phyloP scores from a whole-genome alignment of 2,888 invertebrate species.

The Griposia aprilina region DNA sequence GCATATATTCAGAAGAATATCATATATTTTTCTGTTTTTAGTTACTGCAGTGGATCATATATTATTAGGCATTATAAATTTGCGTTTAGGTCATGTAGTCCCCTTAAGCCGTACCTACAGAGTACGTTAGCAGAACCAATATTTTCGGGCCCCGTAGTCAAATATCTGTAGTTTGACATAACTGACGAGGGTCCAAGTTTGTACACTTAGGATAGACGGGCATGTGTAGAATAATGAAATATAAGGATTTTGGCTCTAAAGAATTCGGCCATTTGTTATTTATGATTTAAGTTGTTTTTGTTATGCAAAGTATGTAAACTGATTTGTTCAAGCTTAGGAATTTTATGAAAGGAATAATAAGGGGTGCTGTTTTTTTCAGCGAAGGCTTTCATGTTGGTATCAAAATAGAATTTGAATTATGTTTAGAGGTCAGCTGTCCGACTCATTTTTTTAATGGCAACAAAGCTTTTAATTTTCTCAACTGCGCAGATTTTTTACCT shows the following conservation, averaged over 20 bases:
- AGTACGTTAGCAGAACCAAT: constrained; percentile 39
- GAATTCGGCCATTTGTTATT: constrained; percentile 45
- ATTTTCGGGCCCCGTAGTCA: constrained; percentile 39
- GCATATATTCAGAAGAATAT: too few relatives aligned
- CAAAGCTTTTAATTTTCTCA: too few relatives aligned
- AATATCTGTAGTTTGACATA: constrained; percentile 57
- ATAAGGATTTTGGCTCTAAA: constrained; percentile 33
- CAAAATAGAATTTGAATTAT: constrained; percentile 1
- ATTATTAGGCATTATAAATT: too few relatives aligned
- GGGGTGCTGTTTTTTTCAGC: neutral
- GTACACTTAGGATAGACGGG: constrained; percentile 10
- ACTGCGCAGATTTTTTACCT: neutral
- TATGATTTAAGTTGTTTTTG: constrained; percentile 49
- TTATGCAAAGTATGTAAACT: constrained; percentile 39
- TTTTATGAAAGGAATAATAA: constrained; percentile 16
- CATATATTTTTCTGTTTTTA: too few relatives aligned
- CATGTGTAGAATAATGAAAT: constrained; percentile 52
- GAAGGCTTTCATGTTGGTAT: neutral
- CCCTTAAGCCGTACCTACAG: neutral
- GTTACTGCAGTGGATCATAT: too few relatives aligned
- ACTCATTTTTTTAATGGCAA: neutral
- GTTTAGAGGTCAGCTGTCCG: neutral
- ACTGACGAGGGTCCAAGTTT: constrained; percentile 50
- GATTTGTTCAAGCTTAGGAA: constrained; percentile 33
- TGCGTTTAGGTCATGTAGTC: too few relatives aligned